Base-by-base conservation (phyloP, 2,888 invertebrate species). In the Synergus gifuensis region DNA sequence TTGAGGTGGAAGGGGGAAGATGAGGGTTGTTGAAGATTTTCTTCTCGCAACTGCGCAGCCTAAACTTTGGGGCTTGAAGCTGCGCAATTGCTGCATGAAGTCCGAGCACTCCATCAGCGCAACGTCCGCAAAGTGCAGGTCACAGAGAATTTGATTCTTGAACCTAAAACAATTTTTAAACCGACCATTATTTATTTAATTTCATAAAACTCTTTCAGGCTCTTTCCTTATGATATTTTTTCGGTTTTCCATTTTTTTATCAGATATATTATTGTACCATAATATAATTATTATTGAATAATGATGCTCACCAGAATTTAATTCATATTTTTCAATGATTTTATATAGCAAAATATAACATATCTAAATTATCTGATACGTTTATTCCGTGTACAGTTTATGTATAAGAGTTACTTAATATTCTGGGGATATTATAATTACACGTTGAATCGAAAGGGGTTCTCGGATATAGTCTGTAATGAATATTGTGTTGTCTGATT, bases 31-130 rank as follows among this genome's bases (percentile, higher is more conserved):
- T 87, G 98, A 98, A 88, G 97, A 97, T 93, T 98, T 98, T 92
- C 98, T 95, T 90, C 98, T 94, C 83, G 98, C 98, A 89, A 98
- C 98, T 88, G 98, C 98, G 94, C 98, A 98, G 93, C 98, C 98
- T 92, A 98, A 94, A 89, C 97, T 97, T 94, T 98, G 98, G 89
- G 98, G 97, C 94, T 98, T 98, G 94, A 98, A 98, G 94, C 97
- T 96, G 91, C 98, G 96, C 92, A 98, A 95, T 94, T 98, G 98
- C 94, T 98, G 98, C 97, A 98, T 98, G 94, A 98, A 98, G 95
- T 98, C 98, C 89, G 97, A 97, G 94, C 97, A 97, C 96, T 98
- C 98, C 97, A 98, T 97, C 93, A 98, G 97, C 93, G 98, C 97
- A 88, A 98, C 98, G 96, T 98, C 98, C 91, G 98, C 98, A 93